Conservation (phyloP, 2,113 vertebrate genomes). For the Planiliza haematocheilus region DNA sequence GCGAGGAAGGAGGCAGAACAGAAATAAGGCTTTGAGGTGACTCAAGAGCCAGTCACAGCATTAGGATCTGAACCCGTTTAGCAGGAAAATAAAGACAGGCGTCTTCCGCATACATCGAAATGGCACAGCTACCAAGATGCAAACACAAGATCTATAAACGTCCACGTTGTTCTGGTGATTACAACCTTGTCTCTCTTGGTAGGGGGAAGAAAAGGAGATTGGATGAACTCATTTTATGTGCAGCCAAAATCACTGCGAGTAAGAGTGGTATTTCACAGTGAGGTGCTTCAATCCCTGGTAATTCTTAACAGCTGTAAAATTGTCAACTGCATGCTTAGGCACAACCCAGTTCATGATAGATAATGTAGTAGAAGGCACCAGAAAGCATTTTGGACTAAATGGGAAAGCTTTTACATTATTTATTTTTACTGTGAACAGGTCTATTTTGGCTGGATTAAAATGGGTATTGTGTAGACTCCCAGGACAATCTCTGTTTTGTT, state of each 20-base stretch:
- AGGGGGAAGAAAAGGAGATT: neutral
- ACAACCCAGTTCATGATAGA: slow-evolving; percentile 50
- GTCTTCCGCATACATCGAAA: neutral
- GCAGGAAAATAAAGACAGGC: neutral
- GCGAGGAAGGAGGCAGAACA: slow-evolving; percentile 30
- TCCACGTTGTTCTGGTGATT: neutral
- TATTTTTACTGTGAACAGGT: slow-evolving; percentile 12
- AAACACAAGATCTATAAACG: slow-evolving; percentile 4
- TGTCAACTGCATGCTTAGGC: slow-evolving; percentile 33
- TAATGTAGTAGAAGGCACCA: slow-evolving; percentile 24
- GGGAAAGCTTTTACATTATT: slow-evolving; percentile 29
- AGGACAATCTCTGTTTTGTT: slow-evolving; percentile 8
- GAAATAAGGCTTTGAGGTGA: slow-evolving; percentile 39
- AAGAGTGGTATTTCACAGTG: slow-evolving; percentile 17
- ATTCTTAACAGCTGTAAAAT: slow-evolving; percentile 49
- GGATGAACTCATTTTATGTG: slow-evolving; percentile 47
- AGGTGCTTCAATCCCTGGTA: slow-evolving; percentile 37
- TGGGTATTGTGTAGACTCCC: neutral
- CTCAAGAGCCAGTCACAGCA: neutral
- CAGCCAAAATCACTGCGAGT: slow-evolving; percentile 30
- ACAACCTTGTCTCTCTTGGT: slow-evolving; percentile 25
- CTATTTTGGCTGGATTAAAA: slow-evolving; percentile 41
- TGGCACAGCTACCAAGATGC: neutral
- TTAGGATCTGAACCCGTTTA: slow-evolving; percentile 27
- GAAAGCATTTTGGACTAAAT: slow-evolving; percentile 38